These are phyloP conservation scores for Penaeus monodon DNA, from an alignment of 2,888 invertebrate genomes.

Conservation along the genomic window DNA sequence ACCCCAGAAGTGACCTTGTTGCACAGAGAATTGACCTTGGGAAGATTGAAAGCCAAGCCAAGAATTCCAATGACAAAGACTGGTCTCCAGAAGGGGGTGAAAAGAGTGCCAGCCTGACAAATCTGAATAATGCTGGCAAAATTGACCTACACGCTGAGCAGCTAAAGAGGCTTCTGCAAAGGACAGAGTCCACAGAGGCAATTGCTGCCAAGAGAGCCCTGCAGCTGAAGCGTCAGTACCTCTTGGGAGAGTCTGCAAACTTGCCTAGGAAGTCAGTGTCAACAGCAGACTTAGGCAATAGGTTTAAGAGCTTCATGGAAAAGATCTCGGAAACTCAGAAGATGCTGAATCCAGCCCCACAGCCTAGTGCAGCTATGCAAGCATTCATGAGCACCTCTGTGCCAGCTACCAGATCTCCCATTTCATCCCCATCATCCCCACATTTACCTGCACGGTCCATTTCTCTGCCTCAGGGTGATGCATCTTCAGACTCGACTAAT, in stretches of 20 bases:
- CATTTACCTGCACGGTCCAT: conserved; percentile 34
- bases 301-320: conserved; percentile 85
- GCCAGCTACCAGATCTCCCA: conserved; percentile 28
- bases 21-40: conserved; percentile 45
- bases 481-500: conserved; percentile 15
- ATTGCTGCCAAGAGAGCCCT: conserved; percentile 88
- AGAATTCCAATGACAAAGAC: conserved; percentile 13
- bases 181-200: conserved; percentile 88
- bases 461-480: conserved; percentile 43
- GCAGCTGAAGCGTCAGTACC: conserved; percentile 86
- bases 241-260: conserved; percentile 74
- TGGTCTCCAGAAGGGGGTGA: conserved; percentile 51
- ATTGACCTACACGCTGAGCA: conserved; percentile 51
- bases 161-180: conserved; percentile 76
- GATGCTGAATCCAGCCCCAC: conserved; percentile 64
- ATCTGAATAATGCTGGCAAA: conserved; percentile 39
- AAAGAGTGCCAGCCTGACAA: conserved; percentile 61
- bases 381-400: conserved; percentile 58
- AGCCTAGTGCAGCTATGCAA: conserved; percentile 63
- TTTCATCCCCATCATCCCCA: conserved; percentile 54
- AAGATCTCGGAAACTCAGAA: conserved; percentile 80
- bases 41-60: background rate
- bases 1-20: conserved; percentile 24
- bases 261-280: conserved; percentile 65
- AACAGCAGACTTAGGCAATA: conserved; percentile 81